Evolutionary conservation across 2,113 vertebrate genomes (phyloP), one percentile per base, ranked within the genome.

Genomic region (Lepus timidus): DNA sequence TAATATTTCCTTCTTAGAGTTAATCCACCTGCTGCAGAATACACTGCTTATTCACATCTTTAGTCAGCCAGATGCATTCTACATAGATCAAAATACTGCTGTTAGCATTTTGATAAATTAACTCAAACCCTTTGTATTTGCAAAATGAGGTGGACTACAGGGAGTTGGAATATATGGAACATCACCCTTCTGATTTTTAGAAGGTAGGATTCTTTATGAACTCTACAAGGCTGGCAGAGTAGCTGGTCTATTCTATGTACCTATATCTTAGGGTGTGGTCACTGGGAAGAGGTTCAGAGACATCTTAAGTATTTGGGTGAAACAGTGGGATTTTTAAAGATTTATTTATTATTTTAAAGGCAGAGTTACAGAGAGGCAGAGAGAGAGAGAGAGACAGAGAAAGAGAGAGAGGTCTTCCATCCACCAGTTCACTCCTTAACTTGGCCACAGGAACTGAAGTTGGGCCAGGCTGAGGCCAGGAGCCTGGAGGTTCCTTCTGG

Each of bases 21-120:
- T 9, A 84, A 65, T 65, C 23, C 64, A 80, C 22, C 13, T 55
- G 8, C 10, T n/a, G 3, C 1, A 44, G 33, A 31, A 55, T 9
- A 61, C 39, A 68, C 6, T 68, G 20, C 25, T 23, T 49, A 67
- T 58, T 17, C 4, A 44, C 44, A 78, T 52, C 31, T 31, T 36
- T 29, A 70, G 17, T 74, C 33, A 75, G 51, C 29, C 33, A 70
- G 81, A 75, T 49, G 78, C 44, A 58, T 14, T 61, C 20, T 62
- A 78, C 74, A 58, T 83, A 31, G 7, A 13, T 58, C 17, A 61
- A 65, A 39, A 49, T 13, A 9, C 89, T 61, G 22, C n/a, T 89
- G 9, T 51, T n/a, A 65, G 33, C 91, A 94, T 90, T 96, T 49
- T 39, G 73, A 88, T 44, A 44, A 95, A n/a, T 64, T n/a, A 83